Evolutionary conservation across 2,888 invertebrate genomes (phyloP).

Genomic region (Pseudeuparius sepicola): DNA sequence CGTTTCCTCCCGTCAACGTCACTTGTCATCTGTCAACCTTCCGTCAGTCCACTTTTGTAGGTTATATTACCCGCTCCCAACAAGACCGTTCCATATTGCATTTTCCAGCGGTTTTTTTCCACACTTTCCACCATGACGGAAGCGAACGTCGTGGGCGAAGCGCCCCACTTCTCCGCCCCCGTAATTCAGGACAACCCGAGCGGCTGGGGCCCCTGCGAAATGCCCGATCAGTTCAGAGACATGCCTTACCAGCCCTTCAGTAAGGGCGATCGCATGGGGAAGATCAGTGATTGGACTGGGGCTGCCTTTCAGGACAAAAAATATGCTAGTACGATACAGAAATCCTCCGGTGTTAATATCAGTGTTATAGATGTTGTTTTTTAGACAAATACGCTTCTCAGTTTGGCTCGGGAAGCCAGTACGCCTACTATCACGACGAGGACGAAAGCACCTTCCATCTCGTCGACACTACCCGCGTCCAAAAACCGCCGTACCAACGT

Average conservation of each 20-base stretch:
- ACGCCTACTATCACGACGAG: slow-evolving; percentile 98
- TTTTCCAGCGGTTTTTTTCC: too few species aligned
- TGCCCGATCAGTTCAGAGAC: slow-evolving; percentile 89
- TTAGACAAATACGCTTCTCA: slow-evolving; percentile 84
- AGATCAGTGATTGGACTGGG: slow-evolving; percentile 98
- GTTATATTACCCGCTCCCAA: too few species aligned
- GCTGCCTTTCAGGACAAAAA: slow-evolving; percentile 87
- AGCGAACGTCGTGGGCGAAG: slow-evolving; percentile 42
- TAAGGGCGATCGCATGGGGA: slow-evolving; percentile 95
- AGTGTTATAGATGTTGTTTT: slow-evolving; percentile 22
- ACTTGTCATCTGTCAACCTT: too few species aligned
- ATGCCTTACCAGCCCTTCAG: slow-evolving; percentile 99
- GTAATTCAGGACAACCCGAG: slow-evolving; percentile 73
- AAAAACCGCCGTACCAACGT: slow-evolving; percentile 87
- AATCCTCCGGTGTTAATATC: slow-evolving; percentile 1
- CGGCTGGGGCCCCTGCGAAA: slow-evolving; percentile 96
- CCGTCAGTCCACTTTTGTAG: too few species aligned
- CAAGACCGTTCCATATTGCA: too few species aligned
- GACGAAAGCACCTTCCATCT: slow-evolving; percentile 98
- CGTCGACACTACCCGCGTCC: slow-evolving; percentile 86
- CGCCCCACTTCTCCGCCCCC: slow-evolving; percentile 60
- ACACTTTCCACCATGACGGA: slow-evolving; percentile 37
- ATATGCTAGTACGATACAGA: slow-evolving; percentile 66
- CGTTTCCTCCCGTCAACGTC: too few species aligned
- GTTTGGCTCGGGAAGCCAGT: slow-evolving; percentile 91